Evolutionary conservation across 2,113 vertebrate species (phyloP), one percentile per base, ranked within the genome.

Genomic region (Beaufortia kweichowensis): DNA sequence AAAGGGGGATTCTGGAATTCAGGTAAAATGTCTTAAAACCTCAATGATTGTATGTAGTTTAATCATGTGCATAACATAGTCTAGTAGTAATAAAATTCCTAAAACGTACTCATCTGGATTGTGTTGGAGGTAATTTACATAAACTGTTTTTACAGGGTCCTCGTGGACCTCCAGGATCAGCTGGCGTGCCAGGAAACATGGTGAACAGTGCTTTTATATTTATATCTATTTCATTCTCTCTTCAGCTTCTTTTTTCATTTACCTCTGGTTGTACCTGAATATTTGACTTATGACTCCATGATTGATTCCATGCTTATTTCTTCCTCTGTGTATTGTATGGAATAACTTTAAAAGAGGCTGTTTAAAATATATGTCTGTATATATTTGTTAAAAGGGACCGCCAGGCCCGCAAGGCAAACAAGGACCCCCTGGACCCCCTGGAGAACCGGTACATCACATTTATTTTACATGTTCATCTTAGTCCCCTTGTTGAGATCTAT

Each of bases 351-450:
- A 15, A 6, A 26, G 19, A 2, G 35, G 35, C 35, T 2, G 11
- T 39, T 15, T 39, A 24, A 1, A 24, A 24, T 10, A 26, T 26
- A 21, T 43, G 23, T 66, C 19, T 53, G 19, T 53, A 9, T 50
- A 85, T 81, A 70, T 87, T 75, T 86, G 28, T 23, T 80, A 67
- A 74, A 87, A 99, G 97, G 97, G 97, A 64, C 79, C 90, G 78
- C 94, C 96, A 62, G 97, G 97, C 79, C 94, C 87, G 81, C 92
- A 95, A 79, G 97, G 97, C 66, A 93, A 89, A 72, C 95, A 94
- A 72, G 97, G 97, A 69, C 91, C 91, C 3, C 94, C 95, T 48
- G 97, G 97, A 72, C 95, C 95, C 79, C 96, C 96, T 82, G 96
- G 97, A 88, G 95, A 97, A 89, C 95, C 93, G 81, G 96, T 99